Conservation (phyloP, 2,113 vertebrate species). For the Neotragus pygmaeus region DNA sequence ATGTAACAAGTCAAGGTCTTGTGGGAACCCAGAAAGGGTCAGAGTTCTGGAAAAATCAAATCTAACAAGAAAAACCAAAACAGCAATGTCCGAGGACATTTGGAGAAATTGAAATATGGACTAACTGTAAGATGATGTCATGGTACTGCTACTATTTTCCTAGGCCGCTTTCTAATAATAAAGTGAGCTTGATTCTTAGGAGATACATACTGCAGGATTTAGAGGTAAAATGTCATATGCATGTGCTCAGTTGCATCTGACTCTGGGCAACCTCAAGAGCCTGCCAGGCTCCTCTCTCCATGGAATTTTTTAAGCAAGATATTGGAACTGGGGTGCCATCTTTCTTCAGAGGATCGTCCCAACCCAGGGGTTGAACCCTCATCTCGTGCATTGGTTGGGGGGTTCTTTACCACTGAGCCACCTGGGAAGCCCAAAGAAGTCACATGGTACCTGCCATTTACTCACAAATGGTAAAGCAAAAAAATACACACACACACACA, state of each 20-base stretch:
- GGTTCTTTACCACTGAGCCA: neutral
- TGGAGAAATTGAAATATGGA: fast-evolving
- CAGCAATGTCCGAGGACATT: neutral
- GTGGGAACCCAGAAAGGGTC: neutral
- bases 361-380: neutral
- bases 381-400: fast-evolving
- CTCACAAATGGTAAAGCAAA: neutral
- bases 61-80: neutral
- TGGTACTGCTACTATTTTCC: neutral
- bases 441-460: neutral
- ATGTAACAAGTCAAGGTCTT: neutral
- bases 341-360: neutral
- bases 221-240: neutral
- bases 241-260: neutral
- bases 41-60: neutral
- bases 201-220: neutral
- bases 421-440: neutral
- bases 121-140: fast-evolving
- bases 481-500: neutral
- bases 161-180: neutral
- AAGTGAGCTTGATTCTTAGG: neutral
- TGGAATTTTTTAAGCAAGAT: neutral
- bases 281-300: neutral
- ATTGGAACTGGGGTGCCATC: neutral
- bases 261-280: neutral